Conservation (phyloP, 2,888 invertebrate genomes). For the Aphidius colemani region DNA sequence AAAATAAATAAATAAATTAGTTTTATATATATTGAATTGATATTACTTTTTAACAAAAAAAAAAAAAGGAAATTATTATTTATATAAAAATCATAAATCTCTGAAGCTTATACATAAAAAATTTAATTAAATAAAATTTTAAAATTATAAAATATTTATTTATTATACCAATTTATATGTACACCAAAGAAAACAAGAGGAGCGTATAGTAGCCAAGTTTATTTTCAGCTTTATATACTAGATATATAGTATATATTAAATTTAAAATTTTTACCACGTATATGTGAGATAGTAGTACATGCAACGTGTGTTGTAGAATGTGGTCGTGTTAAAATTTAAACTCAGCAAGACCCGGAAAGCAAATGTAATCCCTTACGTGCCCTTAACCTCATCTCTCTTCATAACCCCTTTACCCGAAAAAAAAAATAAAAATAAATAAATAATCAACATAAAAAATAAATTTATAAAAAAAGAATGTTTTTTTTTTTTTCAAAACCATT, state of each 20-base stretch:
- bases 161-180: no score
- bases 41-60: not conserved
- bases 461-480: not conserved
- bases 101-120: no score
- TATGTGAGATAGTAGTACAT: not conserved
- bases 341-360: slow-evolving; percentile 30
- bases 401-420: slow-evolving; percentile 19
- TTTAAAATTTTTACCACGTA: not conserved
- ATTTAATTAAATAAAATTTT: no score
- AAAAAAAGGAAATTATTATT: no score
- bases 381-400: slow-evolving; percentile 38
- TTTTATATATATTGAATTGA: no score
- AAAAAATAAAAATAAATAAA: no score
- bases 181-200: no score
- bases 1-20: not conserved
- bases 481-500: slow-evolving; percentile 5
- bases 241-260: not conserved
- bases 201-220: no score
- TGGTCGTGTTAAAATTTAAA: slow-evolving; percentile 40
- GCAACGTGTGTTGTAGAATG: slow-evolving; percentile 1
- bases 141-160: no score
- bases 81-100: no score
- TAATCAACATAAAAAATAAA: no score
- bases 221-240: no score
- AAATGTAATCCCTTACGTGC: slow-evolving; percentile 35